Evolutionary conservation across 2,888 invertebrate genomes (phyloP).

Genomic region (Nomada ruficornis): DNA sequence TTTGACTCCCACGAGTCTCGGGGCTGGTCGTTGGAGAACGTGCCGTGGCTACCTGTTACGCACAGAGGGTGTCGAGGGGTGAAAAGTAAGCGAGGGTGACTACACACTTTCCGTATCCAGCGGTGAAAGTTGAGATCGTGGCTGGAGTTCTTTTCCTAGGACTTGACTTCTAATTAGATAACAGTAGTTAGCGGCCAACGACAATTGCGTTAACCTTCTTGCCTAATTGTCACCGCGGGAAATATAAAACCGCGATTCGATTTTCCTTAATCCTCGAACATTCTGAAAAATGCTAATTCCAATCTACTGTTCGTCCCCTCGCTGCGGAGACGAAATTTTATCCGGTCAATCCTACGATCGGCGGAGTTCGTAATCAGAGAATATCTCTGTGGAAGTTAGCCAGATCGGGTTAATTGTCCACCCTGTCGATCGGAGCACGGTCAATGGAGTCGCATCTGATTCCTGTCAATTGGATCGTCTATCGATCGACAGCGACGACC

Average conservation of each 20-base stretch:
- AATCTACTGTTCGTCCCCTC: too few relatives aligned
- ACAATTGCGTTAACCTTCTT: background rate
- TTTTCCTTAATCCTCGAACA: background rate
- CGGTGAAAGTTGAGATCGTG: background rate
- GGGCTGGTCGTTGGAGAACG: background rate
- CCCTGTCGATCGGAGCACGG: constrained; percentile 3
- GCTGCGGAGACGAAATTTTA: constrained; percentile 34
- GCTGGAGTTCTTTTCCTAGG: too few relatives aligned
- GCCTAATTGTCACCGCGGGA: background rate
- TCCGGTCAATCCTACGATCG: constrained; percentile 16
- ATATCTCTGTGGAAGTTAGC: constrained; percentile 42
- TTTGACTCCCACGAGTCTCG: background rate
- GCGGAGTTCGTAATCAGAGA: constrained; percentile 2
- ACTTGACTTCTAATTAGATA: background rate
- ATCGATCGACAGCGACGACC: background rate
- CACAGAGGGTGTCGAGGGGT: constrained; percentile 1
- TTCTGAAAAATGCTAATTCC: too few relatives aligned
- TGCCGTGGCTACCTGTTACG: constrained; percentile 46
- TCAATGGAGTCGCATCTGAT: constrained; percentile 24
- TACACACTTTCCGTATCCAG: background rate
- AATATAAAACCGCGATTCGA: background rate
- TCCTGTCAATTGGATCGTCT: constrained; percentile 21
- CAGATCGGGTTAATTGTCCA: constrained; percentile 40
- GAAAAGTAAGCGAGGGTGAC: background rate
- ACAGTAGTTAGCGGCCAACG: background rate